Percentiles rank a stretch among this genome's conserved stretches.
These are phyloP conservation scores for Noctua janthe DNA, from an alignment of 2,888 invertebrate genomes.

Conservation along the genomic window DNA sequence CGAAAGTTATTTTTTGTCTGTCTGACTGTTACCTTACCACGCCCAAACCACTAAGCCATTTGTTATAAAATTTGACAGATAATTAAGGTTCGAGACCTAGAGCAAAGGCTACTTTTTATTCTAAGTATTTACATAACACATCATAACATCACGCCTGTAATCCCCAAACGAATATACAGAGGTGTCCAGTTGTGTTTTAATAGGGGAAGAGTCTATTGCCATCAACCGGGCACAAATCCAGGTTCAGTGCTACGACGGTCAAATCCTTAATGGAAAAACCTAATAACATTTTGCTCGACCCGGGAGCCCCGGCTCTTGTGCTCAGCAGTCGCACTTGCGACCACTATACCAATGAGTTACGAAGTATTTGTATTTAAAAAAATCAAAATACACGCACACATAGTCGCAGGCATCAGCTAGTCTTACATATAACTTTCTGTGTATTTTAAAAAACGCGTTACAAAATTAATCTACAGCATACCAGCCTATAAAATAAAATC, in stretches of 20 bases:
- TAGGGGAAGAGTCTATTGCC: too few relatives aligned
- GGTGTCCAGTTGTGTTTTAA: too few relatives aligned
- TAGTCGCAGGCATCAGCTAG: background rate
- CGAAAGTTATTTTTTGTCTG: background rate
- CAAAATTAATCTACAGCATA: conserved; percentile 16
- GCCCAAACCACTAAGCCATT: background rate
- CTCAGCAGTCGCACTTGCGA: too few relatives aligned
- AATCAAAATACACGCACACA: background rate
- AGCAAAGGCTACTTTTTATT: background rate
- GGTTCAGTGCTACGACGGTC: too few relatives aligned
- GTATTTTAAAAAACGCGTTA: conserved; percentile 1
- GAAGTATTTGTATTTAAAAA: background rate
- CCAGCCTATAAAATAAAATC: conserved; percentile 11
- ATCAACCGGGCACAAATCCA: too few relatives aligned
- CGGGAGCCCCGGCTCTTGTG: too few relatives aligned
- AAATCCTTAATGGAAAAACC: too few relatives aligned
- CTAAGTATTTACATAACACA: too few relatives aligned
- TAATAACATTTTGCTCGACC: too few relatives aligned
- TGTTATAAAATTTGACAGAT: background rate
- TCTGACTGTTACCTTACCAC: background rate
- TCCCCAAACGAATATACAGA: too few relatives aligned
- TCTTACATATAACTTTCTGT: background rate
- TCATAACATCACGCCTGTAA: too few relatives aligned
- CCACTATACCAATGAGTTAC: too few relatives aligned
- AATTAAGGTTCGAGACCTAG: background rate